These are phyloP conservation scores for Poeciliopsis gracilis DNA, from an alignment of 2,797 vertebrate species.

Conservation along the genomic window DNA sequence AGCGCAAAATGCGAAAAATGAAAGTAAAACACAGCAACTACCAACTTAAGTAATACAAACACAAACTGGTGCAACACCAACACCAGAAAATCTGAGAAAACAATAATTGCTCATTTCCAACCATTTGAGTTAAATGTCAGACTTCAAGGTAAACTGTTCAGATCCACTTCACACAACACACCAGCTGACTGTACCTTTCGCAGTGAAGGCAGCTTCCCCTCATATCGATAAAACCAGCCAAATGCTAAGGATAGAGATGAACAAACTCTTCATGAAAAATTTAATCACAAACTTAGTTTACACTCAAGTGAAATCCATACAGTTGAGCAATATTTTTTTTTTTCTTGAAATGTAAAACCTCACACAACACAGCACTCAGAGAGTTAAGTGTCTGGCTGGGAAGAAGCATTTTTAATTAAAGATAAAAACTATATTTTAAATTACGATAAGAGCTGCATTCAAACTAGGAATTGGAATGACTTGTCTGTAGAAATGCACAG, in stretches of 20 bases:
- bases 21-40: background rate
- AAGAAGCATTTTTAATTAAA: background rate
- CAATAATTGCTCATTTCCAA: background rate
- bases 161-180: slow-evolving; percentile 48
- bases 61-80: background rate
- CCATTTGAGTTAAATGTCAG: background rate
- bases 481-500: background rate
- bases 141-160: background rate
- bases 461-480: background rate
- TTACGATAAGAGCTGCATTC: background rate
- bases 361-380: slow-evolving; percentile 38
- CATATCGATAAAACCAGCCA: slow-evolving; percentile 99
- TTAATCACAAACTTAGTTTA: background rate
- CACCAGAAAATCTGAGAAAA: slow-evolving; percentile 4
- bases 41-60: slow-evolving; percentile 28
- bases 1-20: slow-evolving; percentile 7
- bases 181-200: slow-evolving; percentile 87
- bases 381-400: background rate
- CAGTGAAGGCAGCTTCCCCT: slow-evolving; percentile 96
- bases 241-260: slow-evolving; percentile 84
- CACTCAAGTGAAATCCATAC: background rate
- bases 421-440: background rate
- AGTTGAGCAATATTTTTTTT: background rate
- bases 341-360: background rate
- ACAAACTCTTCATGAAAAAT: slow-evolving; percentile 22